A percentile compares a stretch with the other conserved stretches of the same genome.
Conservation (phyloP, 1,140 invertebrate species). For the Papilio aristodemus region DNA sequence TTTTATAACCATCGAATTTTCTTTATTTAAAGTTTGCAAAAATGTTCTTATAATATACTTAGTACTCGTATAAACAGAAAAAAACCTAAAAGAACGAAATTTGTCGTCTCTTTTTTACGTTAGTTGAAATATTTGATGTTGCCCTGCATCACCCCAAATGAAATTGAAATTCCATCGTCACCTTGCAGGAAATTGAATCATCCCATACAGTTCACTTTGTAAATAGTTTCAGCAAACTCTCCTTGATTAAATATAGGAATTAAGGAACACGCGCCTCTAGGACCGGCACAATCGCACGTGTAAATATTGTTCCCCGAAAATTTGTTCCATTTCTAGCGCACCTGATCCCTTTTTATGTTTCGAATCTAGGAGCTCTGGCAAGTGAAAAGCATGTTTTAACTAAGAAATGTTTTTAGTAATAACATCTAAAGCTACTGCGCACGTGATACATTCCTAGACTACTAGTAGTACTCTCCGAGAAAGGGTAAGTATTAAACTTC, state of each 20-base stretch:
- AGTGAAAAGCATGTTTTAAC: not conserved
- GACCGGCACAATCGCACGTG: conserved; percentile 26
- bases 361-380: not conserved
- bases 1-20: no score
- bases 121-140: conserved; percentile 1
- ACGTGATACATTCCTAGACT: no score
- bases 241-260: conserved; percentile 35
- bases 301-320: conserved; percentile 26
- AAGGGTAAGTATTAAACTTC: no score
- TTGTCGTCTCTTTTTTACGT: not conserved
- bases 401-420: no score
- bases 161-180: conserved; percentile 24
- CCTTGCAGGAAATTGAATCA: conserved; percentile 17
- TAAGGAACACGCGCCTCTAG: conserved; percentile 29
- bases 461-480: no score
- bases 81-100: no score
- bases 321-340: conserved; percentile 23
- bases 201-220: conserved; percentile 26
- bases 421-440: no score
- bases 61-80: not conserved
- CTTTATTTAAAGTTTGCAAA: no score
- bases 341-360: conserved; percentile 20
- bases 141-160: conserved; percentile 4
- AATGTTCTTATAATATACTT: no score
- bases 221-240: conserved; percentile 34